Percentiles rank a stretch among this genome's conserved stretches.
Evolutionary conservation across 2,888 invertebrate species (phyloP).

Genomic region (Polylopha cassiicola): DNA sequence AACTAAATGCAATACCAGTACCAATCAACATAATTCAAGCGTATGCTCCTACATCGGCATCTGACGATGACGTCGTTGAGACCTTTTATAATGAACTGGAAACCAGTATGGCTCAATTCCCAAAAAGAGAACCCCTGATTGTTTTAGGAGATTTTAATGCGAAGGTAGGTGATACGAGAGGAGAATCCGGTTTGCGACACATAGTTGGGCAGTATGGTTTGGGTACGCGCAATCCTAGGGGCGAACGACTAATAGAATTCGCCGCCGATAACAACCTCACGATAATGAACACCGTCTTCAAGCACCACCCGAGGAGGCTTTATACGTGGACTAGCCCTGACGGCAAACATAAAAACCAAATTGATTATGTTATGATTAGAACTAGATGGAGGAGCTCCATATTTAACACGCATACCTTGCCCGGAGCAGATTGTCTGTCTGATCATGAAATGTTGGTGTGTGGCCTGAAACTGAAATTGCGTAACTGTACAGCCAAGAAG

Average conservation of each 20-base stretch:
- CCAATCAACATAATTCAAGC: conserved; percentile 17
- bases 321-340: conserved; percentile 1
- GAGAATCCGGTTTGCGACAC: background rate
- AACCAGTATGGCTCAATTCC: conserved; percentile 16
- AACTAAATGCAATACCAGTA: conserved; percentile 16
- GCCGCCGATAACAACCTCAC: background rate
- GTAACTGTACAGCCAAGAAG: too few species aligned
- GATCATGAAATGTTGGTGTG: too few species aligned
- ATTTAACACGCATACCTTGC: too few species aligned
- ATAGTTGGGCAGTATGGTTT: background rate
- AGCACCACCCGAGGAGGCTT: background rate
- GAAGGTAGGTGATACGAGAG: conserved; percentile 20
- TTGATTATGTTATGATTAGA: too few species aligned
- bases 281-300: background rate
- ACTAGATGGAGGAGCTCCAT: too few species aligned
- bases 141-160: conserved; percentile 26
- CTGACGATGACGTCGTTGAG: conserved; percentile 12
- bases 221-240: background rate
- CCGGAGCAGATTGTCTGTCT: too few species aligned
- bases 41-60: conserved; percentile 20
- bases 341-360: background rate
- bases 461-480: too few species aligned
- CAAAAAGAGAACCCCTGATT: conserved; percentile 21
- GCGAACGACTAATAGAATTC: background rate
- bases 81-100: conserved; percentile 16